phyloP scores from a whole-genome alignment of 2,888 invertebrate genomes.

The Eumacrocentrus americanus region DNA sequence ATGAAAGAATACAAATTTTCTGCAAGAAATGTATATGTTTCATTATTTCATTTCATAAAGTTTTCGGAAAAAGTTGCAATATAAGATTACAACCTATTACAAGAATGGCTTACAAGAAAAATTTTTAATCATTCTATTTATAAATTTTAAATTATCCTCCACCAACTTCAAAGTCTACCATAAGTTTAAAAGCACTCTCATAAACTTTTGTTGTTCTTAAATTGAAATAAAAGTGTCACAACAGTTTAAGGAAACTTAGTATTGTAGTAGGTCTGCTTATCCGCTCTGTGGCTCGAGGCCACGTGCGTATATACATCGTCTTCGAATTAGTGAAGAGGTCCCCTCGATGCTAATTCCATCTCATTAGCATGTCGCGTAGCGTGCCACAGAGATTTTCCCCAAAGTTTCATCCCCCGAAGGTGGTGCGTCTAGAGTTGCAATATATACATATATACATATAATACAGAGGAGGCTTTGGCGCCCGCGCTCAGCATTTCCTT shows the following conservation, averaged over 20 bases:
- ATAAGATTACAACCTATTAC: no score
- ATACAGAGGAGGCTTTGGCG: no score
- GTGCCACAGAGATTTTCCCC: slow-evolving; percentile 35
- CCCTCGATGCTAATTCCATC: slow-evolving; percentile 39
- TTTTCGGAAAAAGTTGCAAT: no score
- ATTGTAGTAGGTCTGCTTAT: no score
- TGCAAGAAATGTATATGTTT: no score
- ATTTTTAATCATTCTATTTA: no score
- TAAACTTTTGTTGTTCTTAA: slow-evolving; percentile 9
- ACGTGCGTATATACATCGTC: slow-evolving; percentile 29
- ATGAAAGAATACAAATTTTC: no score
- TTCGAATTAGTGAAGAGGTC: slow-evolving; percentile 21
- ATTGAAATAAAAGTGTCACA: slow-evolving; percentile 28
- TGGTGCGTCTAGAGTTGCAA: slow-evolving; percentile 7
- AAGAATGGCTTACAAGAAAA: no score
- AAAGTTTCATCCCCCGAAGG: slow-evolving; percentile 33
- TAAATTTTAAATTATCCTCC: no score
- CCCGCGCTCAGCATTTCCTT: slow-evolving; percentile 4
- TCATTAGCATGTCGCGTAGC: slow-evolving; percentile 41
- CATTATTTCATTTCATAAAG: no score
- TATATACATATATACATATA: no score
- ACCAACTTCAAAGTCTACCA: slow-evolving; percentile 16
- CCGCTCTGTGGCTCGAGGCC: slow-evolving; percentile 9
- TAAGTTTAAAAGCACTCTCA: neutral
- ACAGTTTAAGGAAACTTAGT: slow-evolving; percentile 18